These are phyloP conservation scores for Dicrurus megarhynchus DNA, from an alignment of 2,113 vertebrate genomes.

Conservation along the genomic window DNA sequence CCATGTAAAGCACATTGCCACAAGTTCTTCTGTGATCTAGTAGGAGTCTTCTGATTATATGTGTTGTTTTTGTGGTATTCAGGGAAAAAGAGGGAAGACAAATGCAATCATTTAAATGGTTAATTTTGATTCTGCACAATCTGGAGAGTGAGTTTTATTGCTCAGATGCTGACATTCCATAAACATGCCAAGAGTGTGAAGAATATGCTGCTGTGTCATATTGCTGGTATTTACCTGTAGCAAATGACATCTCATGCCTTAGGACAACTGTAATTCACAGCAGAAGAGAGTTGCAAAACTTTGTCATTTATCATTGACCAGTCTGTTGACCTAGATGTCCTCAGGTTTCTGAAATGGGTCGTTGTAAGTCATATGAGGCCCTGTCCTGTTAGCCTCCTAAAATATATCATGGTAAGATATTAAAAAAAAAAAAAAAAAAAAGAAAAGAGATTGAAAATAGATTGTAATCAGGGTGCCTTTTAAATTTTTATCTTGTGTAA, in stretches of 20 bases:
- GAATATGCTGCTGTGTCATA: neutral
- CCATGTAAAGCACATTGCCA: neutral
- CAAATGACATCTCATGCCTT: neutral
- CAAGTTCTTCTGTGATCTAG: neutral
- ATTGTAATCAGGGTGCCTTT: neutral
- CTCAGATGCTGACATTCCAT: neutral
- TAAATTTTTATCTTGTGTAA: neutral
- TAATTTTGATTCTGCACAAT: neutral
- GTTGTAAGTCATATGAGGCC: slow-evolving; percentile 50
- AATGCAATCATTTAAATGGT: neutral
- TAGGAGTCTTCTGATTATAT: neutral
- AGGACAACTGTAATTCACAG: neutral
- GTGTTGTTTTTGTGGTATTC: neutral
- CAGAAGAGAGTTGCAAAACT: neutral
- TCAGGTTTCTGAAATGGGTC: neutral
- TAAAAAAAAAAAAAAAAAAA: neutral
- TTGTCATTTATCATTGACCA: neutral
- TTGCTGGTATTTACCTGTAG: neutral
- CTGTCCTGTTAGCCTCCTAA: slow-evolving; percentile 49
- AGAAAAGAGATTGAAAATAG: neutral
- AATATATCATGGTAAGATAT: neutral
- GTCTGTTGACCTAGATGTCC: neutral
- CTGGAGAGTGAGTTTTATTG: neutral
- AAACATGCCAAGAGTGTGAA: neutral
- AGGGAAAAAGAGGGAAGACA: neutral